Conservation (phyloP, 2,113 vertebrate genomes). For the Zosterops pallidus region DNA sequence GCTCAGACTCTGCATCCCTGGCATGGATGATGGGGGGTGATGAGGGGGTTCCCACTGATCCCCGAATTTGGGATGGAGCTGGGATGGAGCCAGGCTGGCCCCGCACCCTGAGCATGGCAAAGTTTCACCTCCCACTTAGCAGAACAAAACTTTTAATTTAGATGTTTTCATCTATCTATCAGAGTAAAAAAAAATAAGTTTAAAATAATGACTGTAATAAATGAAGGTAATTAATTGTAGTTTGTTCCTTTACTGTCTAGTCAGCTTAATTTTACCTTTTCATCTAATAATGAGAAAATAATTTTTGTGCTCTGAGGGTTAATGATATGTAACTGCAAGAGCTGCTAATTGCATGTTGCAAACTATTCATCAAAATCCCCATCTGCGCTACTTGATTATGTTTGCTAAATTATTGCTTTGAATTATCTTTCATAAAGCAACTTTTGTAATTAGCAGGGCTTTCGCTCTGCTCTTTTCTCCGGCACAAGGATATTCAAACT, state of each 20-base stretch:
- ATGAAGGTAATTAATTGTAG: constrained; percentile 90
- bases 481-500: constrained; percentile 78
- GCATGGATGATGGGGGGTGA: fast-evolving
- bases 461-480: constrained; percentile 90
- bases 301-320: constrained; percentile 98
- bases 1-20: background rate
- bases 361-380: constrained; percentile 99
- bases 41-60: background rate
- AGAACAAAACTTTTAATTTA: constrained; percentile 83
- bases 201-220: constrained; percentile 88
- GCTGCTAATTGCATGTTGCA: constrained; percentile 99
- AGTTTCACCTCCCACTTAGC: constrained; percentile 76
- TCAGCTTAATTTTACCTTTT: constrained; percentile 99
- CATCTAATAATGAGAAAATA: constrained; percentile 98
- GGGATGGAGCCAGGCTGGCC: background rate
- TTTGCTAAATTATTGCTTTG: constrained; percentile 99
- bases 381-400: constrained; percentile 97
- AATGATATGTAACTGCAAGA: constrained; percentile 99
- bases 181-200: constrained; percentile 77
- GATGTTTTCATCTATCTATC: constrained; percentile 81
- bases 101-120: background rate
- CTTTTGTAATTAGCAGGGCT: constrained; percentile 96
- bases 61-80: fast-evolving
- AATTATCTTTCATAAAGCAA: constrained; percentile 99
- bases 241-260: constrained; percentile 97